A percentile compares a stretch with the other conserved stretches of the same genome.
These are phyloP conservation scores for Mamestra brassicae DNA, from an alignment of 2,888 invertebrate species.

Conservation along the genomic window DNA sequence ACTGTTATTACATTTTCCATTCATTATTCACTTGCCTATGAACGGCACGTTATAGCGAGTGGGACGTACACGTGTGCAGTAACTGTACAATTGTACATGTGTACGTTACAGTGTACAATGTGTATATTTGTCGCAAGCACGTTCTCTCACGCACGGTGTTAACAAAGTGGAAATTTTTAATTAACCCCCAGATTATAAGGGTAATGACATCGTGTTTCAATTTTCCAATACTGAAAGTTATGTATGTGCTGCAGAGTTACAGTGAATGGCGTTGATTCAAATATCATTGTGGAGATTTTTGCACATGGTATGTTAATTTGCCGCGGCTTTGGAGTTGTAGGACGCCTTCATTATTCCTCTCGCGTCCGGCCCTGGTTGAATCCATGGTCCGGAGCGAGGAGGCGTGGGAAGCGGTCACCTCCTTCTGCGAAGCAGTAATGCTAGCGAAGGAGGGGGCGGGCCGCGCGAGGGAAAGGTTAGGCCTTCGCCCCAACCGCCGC, in stretches of 20 bases:
- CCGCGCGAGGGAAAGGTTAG: too few species aligned
- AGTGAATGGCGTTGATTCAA: neutral
- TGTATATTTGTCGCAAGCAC: slow-evolving; percentile 7
- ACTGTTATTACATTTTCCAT: neutral
- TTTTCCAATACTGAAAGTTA: slow-evolving; percentile 5
- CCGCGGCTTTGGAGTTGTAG: neutral
- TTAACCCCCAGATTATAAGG: slow-evolving; percentile 71
- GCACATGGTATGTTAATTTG: neutral
- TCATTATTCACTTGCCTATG: neutral
- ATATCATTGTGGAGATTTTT: neutral
- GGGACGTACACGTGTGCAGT: neutral
- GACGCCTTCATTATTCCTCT: too few species aligned
- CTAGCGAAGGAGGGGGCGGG: too few species aligned
- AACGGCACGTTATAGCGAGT: neutral
- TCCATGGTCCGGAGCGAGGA: too few species aligned
- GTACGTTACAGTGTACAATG: slow-evolving; percentile 5
- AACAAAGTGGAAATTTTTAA: slow-evolving; percentile 80
- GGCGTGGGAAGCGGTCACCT: too few species aligned
- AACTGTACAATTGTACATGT: neutral
- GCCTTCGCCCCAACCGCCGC: too few species aligned
- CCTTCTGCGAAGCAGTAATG: too few species aligned
- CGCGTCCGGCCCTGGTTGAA: too few species aligned
- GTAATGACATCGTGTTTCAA: slow-evolving; percentile 35
- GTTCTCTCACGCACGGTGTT: slow-evolving; percentile 51
- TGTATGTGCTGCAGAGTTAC: neutral